Percentiles rank a stretch among this genome's conserved stretches.
These are phyloP conservation scores for Fistularia commersonii DNA, from an alignment of 2,797 vertebrate species.

Conservation along the genomic window DNA sequence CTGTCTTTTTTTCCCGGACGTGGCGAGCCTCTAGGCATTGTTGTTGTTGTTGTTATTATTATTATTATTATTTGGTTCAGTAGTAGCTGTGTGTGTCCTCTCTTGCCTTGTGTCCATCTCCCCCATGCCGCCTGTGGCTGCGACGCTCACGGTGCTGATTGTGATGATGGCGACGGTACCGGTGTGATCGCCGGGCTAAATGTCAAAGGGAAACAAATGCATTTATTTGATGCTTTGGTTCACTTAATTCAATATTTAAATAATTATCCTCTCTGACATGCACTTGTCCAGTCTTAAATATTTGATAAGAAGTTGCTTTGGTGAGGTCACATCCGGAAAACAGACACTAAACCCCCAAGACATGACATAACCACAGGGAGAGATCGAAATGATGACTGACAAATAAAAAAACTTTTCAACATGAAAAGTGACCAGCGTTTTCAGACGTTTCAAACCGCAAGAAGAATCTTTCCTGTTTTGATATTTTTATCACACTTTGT, in stretches of 20 bases:
- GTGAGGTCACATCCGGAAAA: no score
- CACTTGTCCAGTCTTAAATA: no score
- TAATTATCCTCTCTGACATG: not conserved
- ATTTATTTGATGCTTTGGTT: not conserved
- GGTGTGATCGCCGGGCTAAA: slow-evolving; percentile 85
- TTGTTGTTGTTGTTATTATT: slow-evolving; percentile 39
- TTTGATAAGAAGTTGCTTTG: no score
- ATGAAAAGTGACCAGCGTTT: no score
- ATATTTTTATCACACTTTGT: no score
- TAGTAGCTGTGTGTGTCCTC: slow-evolving; percentile 70
- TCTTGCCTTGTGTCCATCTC: slow-evolving; percentile 69
- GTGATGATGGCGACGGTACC: slow-evolving; percentile 85
- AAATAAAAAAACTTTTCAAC: no score
- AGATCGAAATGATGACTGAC: no score
- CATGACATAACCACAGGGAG: no score
- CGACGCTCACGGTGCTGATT: slow-evolving; percentile 80
- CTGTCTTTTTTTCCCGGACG: slow-evolving; percentile 56
- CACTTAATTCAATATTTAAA: no score
- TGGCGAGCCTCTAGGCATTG: slow-evolving; percentile 57
- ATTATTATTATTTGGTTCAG: slow-evolving; percentile 66
- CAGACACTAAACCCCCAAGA: no score
- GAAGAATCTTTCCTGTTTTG: no score
- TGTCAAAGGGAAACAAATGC: not conserved
- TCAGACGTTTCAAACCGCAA: no score
- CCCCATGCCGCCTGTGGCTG: slow-evolving; percentile 78